A percentile compares a stretch with the other conserved stretches of the same genome.
phyloP scores from a whole-genome alignment of 1,140 invertebrate genomes.

The Spodoptera litura region DNA sequence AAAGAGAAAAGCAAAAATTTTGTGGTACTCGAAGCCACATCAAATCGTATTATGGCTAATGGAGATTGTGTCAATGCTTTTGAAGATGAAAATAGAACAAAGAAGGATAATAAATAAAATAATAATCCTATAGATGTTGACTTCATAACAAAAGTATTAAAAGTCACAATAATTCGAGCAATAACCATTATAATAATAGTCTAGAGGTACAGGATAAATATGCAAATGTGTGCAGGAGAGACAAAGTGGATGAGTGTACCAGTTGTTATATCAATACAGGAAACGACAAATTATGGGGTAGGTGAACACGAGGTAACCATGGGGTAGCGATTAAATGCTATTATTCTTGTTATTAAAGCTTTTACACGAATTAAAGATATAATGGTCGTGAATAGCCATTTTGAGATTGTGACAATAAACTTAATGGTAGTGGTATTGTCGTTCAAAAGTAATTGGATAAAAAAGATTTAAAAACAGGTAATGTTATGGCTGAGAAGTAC shows the following conservation, averaged over 20 bases:
- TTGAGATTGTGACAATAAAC: not conserved
- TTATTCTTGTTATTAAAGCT: conserved; percentile 9
- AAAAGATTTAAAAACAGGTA: too few species aligned
- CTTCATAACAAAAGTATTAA: not conserved
- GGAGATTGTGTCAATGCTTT: too few species aligned
- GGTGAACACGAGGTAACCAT: conserved; percentile 25
- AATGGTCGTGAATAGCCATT: not conserved
- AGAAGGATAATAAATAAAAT: not conserved
- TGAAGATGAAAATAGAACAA: not conserved
- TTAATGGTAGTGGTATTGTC: too few species aligned
- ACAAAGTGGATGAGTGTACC: conserved; percentile 8
- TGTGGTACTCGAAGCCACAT: not conserved
- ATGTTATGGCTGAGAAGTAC: too few species aligned
- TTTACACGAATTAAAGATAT: not conserved
- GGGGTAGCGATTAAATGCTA: conserved; percentile 25
- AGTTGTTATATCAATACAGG: conserved; percentile 65
- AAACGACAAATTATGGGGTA: conserved; percentile 59
- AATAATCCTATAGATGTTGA: not conserved
- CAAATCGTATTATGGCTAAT: too few species aligned
- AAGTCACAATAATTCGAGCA: not conserved
- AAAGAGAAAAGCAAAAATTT: not conserved
- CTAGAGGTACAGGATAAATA: not conserved
- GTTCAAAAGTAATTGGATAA: not conserved
- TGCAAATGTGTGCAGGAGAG: not conserved
- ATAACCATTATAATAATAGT: not conserved